Base-by-base conservation (phyloP, 2,797 vertebrate species). In the Sebastiscus tertius region DNA sequence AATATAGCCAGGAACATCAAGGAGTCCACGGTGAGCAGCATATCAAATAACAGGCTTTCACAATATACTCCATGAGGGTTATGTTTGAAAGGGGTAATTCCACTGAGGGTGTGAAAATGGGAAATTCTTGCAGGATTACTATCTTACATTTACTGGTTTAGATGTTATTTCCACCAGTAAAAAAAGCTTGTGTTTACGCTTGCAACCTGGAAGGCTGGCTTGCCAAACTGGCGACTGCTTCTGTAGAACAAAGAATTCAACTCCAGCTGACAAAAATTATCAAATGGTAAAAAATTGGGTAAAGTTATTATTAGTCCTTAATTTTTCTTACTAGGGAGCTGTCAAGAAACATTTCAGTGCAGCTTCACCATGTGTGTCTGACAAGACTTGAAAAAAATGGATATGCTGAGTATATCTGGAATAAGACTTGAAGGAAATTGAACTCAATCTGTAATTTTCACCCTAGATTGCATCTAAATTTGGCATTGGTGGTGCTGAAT, bases 1-100 rank as follows among this genome's bases (percentile, higher is more conserved):
- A 80, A 91, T 46, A 85, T 86, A 88, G 77, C 64, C 59, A 8
- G 33, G 55, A 52, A 79, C 70, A 72, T 71, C 31, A 29, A 62
- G 65, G 24, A 82, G 39, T 74, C 64, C 29, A 83, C 18, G 6
- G 63, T 27, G 60, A 83, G 71, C 16, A 18, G 65, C 4, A 14
- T 46, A 71, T 82, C n/a, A 74, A 12, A 72, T 68, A 70, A 79
- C 55, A 60, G 29, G 13, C 29, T 74, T 74, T 71, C n/a, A 67
- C 20, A 62, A 27, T 33, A 58, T 11, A 33, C 26, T 63, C 22
- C 42, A 59, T 9, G 13, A 78, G 69, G 49, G 61, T 18, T 36
- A 8, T 18, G 70, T 36, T 20, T 74, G 24, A 77, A 74, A 64
- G 24, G 18, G 49, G 20, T 46, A 26, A 76, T 46, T 49, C 22